Evolutionary conservation across 92 coral and sea anemone genomes (phyloP).

Genomic region (Ricordea florida): DNA sequence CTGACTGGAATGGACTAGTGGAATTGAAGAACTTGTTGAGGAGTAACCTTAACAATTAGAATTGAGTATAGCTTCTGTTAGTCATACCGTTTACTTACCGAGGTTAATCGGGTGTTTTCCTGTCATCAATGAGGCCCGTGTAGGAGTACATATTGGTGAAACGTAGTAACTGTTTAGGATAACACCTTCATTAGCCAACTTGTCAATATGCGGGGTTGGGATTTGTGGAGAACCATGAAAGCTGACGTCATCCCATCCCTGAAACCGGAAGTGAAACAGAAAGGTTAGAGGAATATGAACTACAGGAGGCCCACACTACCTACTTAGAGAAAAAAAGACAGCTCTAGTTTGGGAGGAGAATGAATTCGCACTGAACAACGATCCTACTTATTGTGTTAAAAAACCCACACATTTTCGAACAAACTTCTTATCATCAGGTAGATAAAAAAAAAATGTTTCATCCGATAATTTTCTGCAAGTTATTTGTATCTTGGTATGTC

Average conservation of each 20-base stretch:
- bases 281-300: too few relatives aligned
- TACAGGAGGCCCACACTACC: too few relatives aligned
- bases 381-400: neutral
- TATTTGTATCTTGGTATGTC: too few relatives aligned
- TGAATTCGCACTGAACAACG: neutral
- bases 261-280: neutral
- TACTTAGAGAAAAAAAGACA: neutral
- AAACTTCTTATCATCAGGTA: too few relatives aligned
- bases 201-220: slow-evolving; percentile 95
- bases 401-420: neutral
- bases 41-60: neutral
- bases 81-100: slow-evolving; percentile 43
- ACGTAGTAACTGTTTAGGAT: slow-evolving; percentile 92
- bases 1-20: neutral
- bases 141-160: slow-evolving; percentile 93
- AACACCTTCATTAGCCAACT: slow-evolving; percentile 90
- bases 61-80: too few relatives aligned
- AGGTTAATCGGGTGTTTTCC: slow-evolving; percentile 94
- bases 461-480: too few relatives aligned
- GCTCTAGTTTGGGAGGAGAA: neutral
- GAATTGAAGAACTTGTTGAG: neutral
- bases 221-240: slow-evolving; percentile 98
- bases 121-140: slow-evolving; percentile 92
- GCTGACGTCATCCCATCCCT: slow-evolving; percentile 99
- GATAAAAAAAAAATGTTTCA: too few relatives aligned